Conservation (phyloP, 2,888 invertebrate genomes). For the Dermolepida albohirtum region DNA sequence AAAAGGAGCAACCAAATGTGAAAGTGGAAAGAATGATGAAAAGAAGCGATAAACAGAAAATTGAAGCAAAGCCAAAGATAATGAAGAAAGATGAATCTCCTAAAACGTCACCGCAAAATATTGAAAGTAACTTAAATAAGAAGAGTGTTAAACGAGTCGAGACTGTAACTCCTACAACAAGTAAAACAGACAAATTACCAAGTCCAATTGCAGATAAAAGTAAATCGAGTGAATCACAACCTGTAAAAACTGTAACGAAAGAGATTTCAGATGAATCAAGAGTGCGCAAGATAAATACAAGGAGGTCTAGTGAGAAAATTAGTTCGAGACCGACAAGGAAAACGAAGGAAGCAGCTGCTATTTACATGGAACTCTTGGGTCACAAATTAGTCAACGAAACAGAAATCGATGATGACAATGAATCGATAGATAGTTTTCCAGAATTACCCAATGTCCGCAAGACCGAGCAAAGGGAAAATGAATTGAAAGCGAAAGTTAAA, state of each 20-base stretch:
- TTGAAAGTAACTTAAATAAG: neutral
- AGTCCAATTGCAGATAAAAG: conserved; percentile 1
- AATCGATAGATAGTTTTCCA: conserved; percentile 75
- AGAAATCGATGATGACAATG: conserved; percentile 72
- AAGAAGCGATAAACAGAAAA: neutral
- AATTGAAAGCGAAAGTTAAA: conserved; percentile 68
- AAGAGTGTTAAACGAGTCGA: too few species aligned
- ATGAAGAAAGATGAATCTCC: neutral
- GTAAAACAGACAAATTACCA: neutral
- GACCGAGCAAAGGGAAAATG: conserved; percentile 71
- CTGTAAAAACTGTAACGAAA: conserved; percentile 33
- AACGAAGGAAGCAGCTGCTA: conserved; percentile 80
- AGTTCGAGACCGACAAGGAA: conserved; percentile 71
- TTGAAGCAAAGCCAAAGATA: conserved; percentile 4
- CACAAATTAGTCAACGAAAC: conserved; percentile 75
- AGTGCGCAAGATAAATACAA: conserved; percentile 14
- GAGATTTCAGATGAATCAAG: neutral
- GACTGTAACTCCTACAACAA: too few species aligned
- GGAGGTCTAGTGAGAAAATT: conserved; percentile 23
- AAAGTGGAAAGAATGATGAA: conserved; percentile 14
- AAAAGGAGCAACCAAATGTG: neutral
- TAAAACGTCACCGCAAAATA: neutral
- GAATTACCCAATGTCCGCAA: conserved; percentile 75
- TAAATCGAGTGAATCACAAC: conserved; percentile 24
- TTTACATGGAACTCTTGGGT: conserved; percentile 80